phyloP scores from a whole-genome alignment of 2,113 vertebrate species.

The Lasiurus borealis region DNA sequence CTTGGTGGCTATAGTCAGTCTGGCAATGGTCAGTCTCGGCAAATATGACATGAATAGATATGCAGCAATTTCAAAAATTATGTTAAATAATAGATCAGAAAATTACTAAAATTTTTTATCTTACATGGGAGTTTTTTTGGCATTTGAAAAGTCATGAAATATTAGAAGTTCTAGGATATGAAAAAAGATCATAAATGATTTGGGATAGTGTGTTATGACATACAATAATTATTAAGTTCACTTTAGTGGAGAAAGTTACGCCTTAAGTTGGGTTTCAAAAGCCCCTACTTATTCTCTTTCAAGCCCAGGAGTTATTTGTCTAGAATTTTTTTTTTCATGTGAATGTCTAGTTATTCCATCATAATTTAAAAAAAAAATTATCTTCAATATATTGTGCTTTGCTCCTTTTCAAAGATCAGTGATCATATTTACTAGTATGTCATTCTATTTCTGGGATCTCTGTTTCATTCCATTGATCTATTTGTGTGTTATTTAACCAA shows the following conservation, averaged over 20 bases:
- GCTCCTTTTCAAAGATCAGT: neutral
- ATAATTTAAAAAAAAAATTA: neutral
- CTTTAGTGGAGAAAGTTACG: constrained; percentile 3
- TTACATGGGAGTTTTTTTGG: neutral
- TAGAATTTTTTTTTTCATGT: neutral
- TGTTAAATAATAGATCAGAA: neutral
- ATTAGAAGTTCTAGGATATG: neutral
- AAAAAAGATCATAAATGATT: neutral
- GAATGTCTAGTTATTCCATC: neutral
- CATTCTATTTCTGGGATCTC: neutral
- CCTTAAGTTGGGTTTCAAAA: neutral
- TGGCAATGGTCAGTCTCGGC: too few species aligned
- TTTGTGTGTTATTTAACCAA: neutral
- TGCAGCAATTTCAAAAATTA: neutral
- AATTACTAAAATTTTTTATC: neutral
- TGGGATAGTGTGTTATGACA: neutral
- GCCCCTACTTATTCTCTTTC: neutral
- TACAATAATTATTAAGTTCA: neutral
- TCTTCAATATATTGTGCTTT: neutral
- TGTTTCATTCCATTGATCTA: neutral
- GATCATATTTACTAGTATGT: neutral
- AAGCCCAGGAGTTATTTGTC: neutral
- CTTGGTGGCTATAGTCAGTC: too few species aligned
- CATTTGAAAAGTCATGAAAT: neutral
- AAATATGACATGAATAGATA: neutral